phyloP scores from a whole-genome alignment of 2,888 invertebrate genomes.

The Hirtodrosophila duncani region DNA sequence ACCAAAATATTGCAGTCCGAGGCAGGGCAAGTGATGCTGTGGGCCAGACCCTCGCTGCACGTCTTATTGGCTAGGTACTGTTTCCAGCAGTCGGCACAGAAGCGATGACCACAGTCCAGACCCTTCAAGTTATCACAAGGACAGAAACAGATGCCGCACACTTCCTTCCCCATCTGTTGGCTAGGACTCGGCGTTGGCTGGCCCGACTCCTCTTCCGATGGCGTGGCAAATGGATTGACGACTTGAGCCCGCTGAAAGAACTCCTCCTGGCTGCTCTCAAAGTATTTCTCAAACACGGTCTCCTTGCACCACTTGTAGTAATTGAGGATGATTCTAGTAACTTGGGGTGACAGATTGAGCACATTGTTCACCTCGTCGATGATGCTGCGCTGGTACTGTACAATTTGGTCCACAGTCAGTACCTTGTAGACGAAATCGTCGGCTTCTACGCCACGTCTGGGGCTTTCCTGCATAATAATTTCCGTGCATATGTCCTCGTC shows the following conservation, averaged over 20 bases:
- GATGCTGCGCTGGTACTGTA: conserved; percentile 97
- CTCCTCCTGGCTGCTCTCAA: conserved; percentile 95
- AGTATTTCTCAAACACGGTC: conserved; percentile 97
- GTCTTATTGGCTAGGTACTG: conserved; percentile 98
- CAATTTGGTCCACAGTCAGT: conserved; percentile 95
- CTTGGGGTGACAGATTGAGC: conserved; percentile 93
- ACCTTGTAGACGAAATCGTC: conserved; percentile 97
- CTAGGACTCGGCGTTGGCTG: conserved; percentile 70
- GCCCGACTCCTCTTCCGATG: conserved; percentile 81
- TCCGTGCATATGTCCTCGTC: conserved; percentile 94
- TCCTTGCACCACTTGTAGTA: conserved; percentile 99
- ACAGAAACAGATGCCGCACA: conserved; percentile 94
- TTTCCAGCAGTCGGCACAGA: conserved; percentile 96
- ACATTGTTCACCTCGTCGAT: conserved; percentile 98
- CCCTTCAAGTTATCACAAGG: conserved; percentile 95
- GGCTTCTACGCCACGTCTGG: conserved; percentile 86
- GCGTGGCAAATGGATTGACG: conserved; percentile 90
- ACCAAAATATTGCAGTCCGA: conserved; percentile 97
- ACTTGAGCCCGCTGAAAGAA: conserved; percentile 96
- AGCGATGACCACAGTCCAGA: conserved; percentile 96
- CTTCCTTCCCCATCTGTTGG: conserved; percentile 81
- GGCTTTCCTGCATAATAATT: conserved; percentile 85
- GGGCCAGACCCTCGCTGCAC: conserved; percentile 96
- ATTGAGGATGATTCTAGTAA: conserved; percentile 95
- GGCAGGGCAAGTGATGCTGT: conserved; percentile 97